Evolutionary conservation across 2,888 invertebrate genomes (phyloP).

Genomic region (Drosophila aldrichi): DNA sequence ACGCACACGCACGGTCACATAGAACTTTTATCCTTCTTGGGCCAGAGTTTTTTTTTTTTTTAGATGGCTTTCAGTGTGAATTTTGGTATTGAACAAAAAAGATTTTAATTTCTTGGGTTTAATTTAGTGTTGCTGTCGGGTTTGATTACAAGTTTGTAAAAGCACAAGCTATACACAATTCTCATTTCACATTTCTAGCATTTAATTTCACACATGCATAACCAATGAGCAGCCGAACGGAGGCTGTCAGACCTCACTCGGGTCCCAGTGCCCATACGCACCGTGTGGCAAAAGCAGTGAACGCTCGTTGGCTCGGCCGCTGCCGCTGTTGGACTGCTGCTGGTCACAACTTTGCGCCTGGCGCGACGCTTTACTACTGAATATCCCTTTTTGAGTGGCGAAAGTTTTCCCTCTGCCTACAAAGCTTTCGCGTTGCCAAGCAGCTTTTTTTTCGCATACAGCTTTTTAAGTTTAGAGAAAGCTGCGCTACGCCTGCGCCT

Average conservation of each 20-base stretch:
- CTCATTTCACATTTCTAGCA: conserved; percentile 29
- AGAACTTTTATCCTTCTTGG: conserved; percentile 50
- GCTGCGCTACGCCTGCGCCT: conserved; percentile 66
- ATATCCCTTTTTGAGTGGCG: conserved; percentile 34
- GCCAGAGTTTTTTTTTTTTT: conserved; percentile 9
- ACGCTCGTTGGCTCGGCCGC: conserved; percentile 23
- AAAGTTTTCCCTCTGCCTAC: conserved; percentile 42
- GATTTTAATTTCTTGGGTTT: conserved; percentile 29
- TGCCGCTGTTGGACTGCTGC: conserved; percentile 31
- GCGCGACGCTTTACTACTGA: conserved; percentile 60
- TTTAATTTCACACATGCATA: conserved; percentile 35
- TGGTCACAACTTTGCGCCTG: conserved; percentile 56
- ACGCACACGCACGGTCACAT: conserved; percentile 22
- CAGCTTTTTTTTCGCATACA: conserved; percentile 37
- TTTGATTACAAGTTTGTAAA: conserved; percentile 42
- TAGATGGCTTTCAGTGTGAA: conserved; percentile 31
- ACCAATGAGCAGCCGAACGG: conserved; percentile 11
- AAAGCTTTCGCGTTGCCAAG: conserved; percentile 46
- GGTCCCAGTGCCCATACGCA: conserved; percentile 54
- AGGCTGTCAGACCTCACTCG: conserved; percentile 38
- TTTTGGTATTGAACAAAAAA: conserved; percentile 19
- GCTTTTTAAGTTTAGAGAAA: conserved; percentile 49
- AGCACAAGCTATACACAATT: conserved; percentile 34
- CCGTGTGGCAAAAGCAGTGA: conserved; percentile 55
- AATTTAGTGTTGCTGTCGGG: conserved; percentile 18